A percentile compares a stretch with the other conserved stretches of the same genome.
phyloP scores from a whole-genome alignment of 1,140 invertebrate species.

The Cotesia vestalis region DNA sequence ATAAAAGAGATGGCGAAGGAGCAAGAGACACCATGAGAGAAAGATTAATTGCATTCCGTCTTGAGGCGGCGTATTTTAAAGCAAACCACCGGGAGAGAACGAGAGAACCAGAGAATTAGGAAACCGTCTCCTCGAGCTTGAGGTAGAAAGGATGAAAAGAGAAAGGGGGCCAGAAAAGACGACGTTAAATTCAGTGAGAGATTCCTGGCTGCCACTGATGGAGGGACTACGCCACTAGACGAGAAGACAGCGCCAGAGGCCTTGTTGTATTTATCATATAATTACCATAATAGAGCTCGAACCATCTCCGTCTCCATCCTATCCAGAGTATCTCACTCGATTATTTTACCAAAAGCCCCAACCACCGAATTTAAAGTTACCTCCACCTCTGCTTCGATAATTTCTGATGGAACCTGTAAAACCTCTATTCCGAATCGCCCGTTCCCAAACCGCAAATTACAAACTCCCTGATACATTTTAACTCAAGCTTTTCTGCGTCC shows the following conservation, averaged over 20 bases:
- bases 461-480: slow-evolving; percentile 63
- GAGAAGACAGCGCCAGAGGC: slow-evolving; percentile 58
- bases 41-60: slow-evolving; percentile 67
- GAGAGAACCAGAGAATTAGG: slow-evolving; percentile 40
- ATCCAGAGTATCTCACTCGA: slow-evolving; percentile 22
- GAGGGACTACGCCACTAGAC: slow-evolving; percentile 47
- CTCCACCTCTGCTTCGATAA: slow-evolving; percentile 10
- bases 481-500: slow-evolving; percentile 38
- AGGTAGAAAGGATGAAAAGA: slow-evolving; percentile 35
- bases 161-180: slow-evolving; percentile 37
- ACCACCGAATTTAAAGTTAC: not conserved
- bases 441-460: slow-evolving; percentile 62
- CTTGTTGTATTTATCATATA: slow-evolving; percentile 68
- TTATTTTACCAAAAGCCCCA: too few species aligned
- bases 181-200: slow-evolving; percentile 48
- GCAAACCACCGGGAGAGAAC: slow-evolving; percentile 52
- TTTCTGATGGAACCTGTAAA: slow-evolving; percentile 27
- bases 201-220: slow-evolving; percentile 55
- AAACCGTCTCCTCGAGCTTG: slow-evolving; percentile 32
- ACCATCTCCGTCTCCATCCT: slow-evolving; percentile 43
- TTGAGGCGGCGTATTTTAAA: slow-evolving; percentile 61
- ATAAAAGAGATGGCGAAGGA: slow-evolving; percentile 40
- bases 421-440: slow-evolving; percentile 14
- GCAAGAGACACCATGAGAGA: slow-evolving; percentile 48
- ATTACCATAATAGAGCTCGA: slow-evolving; percentile 65